Base-by-base conservation (phyloP, 35 echinoderm and acorn worm species). In the Ophiothrix spiculata region DNA sequence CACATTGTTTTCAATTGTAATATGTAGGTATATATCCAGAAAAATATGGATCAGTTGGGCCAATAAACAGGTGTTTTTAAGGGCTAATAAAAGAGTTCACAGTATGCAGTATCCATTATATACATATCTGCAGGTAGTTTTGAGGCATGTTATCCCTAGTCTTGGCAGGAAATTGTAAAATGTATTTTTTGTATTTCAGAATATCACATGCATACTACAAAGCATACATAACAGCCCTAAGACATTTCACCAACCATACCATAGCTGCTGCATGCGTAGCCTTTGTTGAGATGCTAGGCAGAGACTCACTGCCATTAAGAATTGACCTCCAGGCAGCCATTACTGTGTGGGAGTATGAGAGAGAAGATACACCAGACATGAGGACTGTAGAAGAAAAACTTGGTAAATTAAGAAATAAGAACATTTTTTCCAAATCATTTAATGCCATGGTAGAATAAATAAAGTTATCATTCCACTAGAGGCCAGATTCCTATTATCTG, bases 211-310 rank as follows among this genome's bases (percentile, higher is more conserved):
- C 90, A 19, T 90, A 97, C 45, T 32, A 84, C 19, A 97, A 93
- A 56, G 79, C 95, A 14, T 93, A 93, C 88, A 86, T 75, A 36
- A 90, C 88, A 12, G 95, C 95, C 28, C 29, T 97, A 31, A 89
- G 81, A 31, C 76, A 88, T 32, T 93, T 97, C 73, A 74, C 91
- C 74, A 81, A 84, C 73, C 80, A 49, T 38, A 74, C 83, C 0
- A 56, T 97, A 38, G 81, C 85, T 25, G 86, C 86, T 49, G 95
- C 91, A 0, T 93, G 95, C 56, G 88, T 88, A 25, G 88, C 85
- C n/a, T 93, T 93, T 37, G 64, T 90, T 2, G 95, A 97, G 88
- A 93, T 93, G 95, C 84, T 97, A 6, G 95, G 95, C 3, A 85
- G 83, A 56, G 91, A 90, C 56, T 90, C 91, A 28, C 32, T 90